Base-by-base conservation (phyloP, 2,113 vertebrate species). In the Himantopus leucocephalus region DNA sequence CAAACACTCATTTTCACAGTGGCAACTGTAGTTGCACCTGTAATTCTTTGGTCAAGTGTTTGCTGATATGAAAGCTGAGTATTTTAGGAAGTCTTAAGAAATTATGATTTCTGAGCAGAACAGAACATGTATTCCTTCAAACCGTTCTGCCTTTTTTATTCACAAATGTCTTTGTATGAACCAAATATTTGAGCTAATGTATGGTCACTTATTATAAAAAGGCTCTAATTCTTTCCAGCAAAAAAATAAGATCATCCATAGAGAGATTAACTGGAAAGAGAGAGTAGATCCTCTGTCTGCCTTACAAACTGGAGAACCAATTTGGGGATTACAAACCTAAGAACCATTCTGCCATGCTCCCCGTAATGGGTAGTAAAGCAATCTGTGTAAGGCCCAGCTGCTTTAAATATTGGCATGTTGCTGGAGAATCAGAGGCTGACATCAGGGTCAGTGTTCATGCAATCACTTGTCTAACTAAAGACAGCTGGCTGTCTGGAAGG, bases 401-500 rank as follows among this genome's bases (percentile, higher is more conserved):
- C 45, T 77, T 72, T 70, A 64, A 63, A 26, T 34, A 18, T 6
- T 74, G 58, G 39, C 20, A 1, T 6, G 47, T 62, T 62, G 78
- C 71, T 73, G 16, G 78, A 58, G 74, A 50, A 66, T 14, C 75
- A 37, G 53, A 60, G 50, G 66, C 74, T 85, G 90, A n/a, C 35
- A 4, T 11, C 9, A 70, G 84, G 94, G 90, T 88, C 92, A 84
- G 67, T 74, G 66, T 71, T 94, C 12, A 6, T 26, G 68, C n/a
- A 41, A 21, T 53, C 93, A 18, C 52, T 68, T 6, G 1, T 37
- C 1, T 58, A n/a, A 59, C 66, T 85, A 29, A 41, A 91, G 81
- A 37, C 77, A 94, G 77, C 86, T 95, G 92, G 39, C 74, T 85
- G 88, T 17, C 85, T 96, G 93, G 86, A 71, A 85, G 78, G 81